Evolutionary conservation across 2,888 invertebrate species (phyloP), one percentile per base, ranked within the genome.

Genomic region (Drosophila macrospina): DNA sequence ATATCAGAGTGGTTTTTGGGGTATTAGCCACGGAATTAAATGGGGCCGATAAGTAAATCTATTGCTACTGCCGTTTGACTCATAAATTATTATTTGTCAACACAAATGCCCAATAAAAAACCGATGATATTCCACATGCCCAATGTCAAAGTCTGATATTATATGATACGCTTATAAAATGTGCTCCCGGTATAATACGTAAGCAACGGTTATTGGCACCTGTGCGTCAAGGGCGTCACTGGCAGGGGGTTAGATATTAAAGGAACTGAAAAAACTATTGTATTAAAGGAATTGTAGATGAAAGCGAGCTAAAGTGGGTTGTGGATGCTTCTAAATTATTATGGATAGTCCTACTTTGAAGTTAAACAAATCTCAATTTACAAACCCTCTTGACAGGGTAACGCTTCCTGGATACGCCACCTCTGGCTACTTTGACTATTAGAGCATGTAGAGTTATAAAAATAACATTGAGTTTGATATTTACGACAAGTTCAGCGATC

Each of bases 61-160:
- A 74, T 75, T 67, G 75, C 81, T 78, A 75, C 81, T 75, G 63
- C 57, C 42, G 42, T 74, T 75, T 69, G 67, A 62, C 55, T 68
- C 79, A 84, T 84, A 84, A 84, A 84, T 85, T 71, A 73, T 45
- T 56, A 72, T 76, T 66, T 79, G 80, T 69, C 79, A 87, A 70
- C 59, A 61, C 75, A 68, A 55, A 55, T 44, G 69, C 56, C 50
- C 59, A 48, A 81, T 85, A 87, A 85, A 84, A 55, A 41, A 41
- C 54, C 69, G 52, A 69, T 68, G 61, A 86, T 68, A 55, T 63
- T 83, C 54, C 69, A 66, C 71, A 75, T 74, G 76, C 69, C 42
- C 54, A 77, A 77, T 77, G 86, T 56, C 83, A 82, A 86, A 82
- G 83, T 86, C 86, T 87, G 86, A 84, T 87, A 87, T 87, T 85